These are phyloP conservation scores for Polydrusus cervinus DNA, from an alignment of 2,888 invertebrate genomes.

Conservation along the genomic window DNA sequence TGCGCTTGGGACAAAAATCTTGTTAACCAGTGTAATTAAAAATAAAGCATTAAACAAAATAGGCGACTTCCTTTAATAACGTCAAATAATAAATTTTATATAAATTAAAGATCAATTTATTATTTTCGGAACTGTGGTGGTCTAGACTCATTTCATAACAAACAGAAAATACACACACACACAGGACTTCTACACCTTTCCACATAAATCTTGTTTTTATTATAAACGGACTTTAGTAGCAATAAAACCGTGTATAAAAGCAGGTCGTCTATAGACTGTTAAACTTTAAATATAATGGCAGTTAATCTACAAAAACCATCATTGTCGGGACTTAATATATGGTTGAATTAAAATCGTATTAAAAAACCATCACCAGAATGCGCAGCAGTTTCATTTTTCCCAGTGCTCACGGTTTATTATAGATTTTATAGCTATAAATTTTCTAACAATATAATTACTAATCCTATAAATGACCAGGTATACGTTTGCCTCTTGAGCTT, in stretches of 20 bases:
- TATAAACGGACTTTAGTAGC: conserved; percentile 31
- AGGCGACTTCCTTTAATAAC: too few species aligned
- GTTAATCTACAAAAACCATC: conserved; percentile 47
- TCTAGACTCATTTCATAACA: conserved; percentile 18
- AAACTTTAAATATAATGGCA: conserved; percentile 41
- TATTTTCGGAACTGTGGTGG: conserved; percentile 24
- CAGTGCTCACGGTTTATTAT: conserved; percentile 47
- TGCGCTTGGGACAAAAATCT: too few species aligned
- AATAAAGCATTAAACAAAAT: too few species aligned
- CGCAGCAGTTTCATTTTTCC: conserved; percentile 36
- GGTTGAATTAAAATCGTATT: conserved; percentile 54
- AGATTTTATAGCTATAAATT: conserved; percentile 52
- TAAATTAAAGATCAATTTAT: conserved; percentile 9
- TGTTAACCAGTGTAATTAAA: too few species aligned
- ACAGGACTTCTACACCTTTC: conserved; percentile 29
- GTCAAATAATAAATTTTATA: neutral
- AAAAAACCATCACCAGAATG: conserved; percentile 51
- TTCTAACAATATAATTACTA: conserved; percentile 54
- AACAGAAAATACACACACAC: neutral
- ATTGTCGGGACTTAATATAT: conserved; percentile 43
- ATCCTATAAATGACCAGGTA: conserved; percentile 36
- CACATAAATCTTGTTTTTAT: conserved; percentile 37
- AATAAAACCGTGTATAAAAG: conserved; percentile 36
- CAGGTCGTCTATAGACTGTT: conserved; percentile 29
- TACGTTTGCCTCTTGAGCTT: conserved; percentile 15